phyloP scores from a whole-genome alignment of 2,888 invertebrate species.

The Camponotus fellah region DNA sequence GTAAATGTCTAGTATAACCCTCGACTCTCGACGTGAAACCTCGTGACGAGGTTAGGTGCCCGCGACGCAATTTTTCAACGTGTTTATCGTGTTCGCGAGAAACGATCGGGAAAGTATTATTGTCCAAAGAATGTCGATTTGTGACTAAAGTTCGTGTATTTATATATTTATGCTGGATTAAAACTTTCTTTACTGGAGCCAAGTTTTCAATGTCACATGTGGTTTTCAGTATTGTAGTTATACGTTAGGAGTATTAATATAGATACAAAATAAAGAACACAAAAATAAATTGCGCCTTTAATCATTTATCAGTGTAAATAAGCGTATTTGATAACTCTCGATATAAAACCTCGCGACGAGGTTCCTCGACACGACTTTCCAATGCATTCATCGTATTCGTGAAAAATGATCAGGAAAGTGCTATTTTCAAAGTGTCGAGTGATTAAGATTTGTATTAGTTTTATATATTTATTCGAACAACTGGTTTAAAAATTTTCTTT shows the following conservation, averaged over 20 bases:
- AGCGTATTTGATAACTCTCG: not conserved
- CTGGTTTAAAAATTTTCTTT: not conserved
- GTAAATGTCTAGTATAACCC: conserved; percentile 85
- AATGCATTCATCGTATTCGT: not conserved
- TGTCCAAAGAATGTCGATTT: not conserved
- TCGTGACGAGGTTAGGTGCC: conserved; percentile 24
- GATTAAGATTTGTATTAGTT: not conserved
- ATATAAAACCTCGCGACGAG: not conserved
- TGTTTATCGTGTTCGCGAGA: not conserved
- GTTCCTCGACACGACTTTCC: conserved; percentile 12
- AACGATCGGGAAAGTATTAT: too few relatives aligned
- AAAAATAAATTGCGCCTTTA: not conserved
- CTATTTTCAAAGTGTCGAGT: not conserved
- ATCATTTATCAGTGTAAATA: not conserved
- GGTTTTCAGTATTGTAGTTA: not conserved
- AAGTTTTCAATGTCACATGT: not conserved
- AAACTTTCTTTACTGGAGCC: not conserved
- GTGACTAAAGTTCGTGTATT: not conserved
- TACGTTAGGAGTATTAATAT: not conserved
- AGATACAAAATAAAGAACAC: not conserved
- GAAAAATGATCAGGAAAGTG: not conserved
- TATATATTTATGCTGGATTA: not conserved
- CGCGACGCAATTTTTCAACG: conserved; percentile 13
- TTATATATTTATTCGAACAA: not conserved
- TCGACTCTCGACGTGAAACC: not conserved